A percentile compares a stretch with the other conserved stretches of the same genome.
These are phyloP conservation scores for Nyctereutes procyonoides DNA, from an alignment of 2,113 vertebrate species.

Conservation along the genomic window DNA sequence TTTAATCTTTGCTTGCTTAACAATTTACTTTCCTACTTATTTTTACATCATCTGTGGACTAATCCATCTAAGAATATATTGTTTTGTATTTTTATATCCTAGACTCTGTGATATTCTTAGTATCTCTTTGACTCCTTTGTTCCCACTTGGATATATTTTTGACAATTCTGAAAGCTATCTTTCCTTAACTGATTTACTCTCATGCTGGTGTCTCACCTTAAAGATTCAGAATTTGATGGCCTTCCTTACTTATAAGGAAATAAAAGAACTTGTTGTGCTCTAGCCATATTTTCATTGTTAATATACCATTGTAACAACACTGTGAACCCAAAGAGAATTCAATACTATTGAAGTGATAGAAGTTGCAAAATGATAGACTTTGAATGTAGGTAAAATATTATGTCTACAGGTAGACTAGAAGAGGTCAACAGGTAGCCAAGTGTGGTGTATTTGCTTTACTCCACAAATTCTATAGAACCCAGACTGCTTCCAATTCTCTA, in stretches of 20 bases:
- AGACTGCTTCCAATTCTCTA: not conserved
- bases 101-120: not conserved
- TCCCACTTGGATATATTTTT: not conserved
- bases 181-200: not conserved
- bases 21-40: not conserved
- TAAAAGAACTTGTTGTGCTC: not conserved
- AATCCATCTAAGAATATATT: not conserved
- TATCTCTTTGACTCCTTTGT: not conserved
- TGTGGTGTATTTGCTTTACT: not conserved
- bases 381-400: not conserved
- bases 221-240: not conserved
- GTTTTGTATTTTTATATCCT: not conserved
- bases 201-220: not conserved
- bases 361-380: not conserved
- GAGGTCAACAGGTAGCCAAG: too few relatives aligned
- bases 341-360: not conserved
- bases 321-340: not conserved
- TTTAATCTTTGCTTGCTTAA: not conserved
- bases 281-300: not conserved
- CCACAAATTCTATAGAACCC: not conserved
- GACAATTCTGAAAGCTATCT: not conserved
- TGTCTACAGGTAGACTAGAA: not conserved
- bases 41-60: not conserved
- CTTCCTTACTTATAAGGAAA: not conserved
- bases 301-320: not conserved